phyloP scores from a whole-genome alignment of 2,113 vertebrate genomes.

The Ochotona princeps region DNA sequence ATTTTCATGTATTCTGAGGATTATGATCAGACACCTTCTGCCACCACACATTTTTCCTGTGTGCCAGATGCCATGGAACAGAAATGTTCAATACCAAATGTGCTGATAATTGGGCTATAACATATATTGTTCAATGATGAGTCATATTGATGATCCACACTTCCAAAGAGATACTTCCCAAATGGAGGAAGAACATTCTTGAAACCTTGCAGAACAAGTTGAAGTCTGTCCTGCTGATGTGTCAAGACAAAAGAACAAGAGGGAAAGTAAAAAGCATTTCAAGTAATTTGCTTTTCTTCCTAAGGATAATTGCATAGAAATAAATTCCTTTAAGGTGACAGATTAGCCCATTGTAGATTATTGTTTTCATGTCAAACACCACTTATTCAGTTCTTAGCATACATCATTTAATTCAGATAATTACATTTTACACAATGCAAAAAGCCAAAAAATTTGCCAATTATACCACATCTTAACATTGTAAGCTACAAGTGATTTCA shows the following conservation, averaged over 20 bases:
- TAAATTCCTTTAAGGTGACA: not conserved
- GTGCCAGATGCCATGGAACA: not conserved
- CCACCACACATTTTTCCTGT: not conserved
- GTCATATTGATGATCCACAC: not conserved
- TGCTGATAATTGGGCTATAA: not conserved
- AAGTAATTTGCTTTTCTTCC: not conserved
- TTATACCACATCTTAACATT: not conserved
- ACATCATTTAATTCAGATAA: conserved; percentile 34
- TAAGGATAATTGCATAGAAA: not conserved
- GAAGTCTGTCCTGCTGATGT: not conserved
- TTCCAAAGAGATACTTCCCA: not conserved
- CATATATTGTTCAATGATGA: too few relatives aligned
- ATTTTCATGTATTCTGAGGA: not conserved
- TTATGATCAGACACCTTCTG: not conserved
- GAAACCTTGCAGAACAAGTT: not conserved
- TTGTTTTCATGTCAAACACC: not conserved
- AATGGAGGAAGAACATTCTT: not conserved
- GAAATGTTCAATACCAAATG: not conserved
- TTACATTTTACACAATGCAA: conserved; percentile 3
- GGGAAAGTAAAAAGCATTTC: not conserved
- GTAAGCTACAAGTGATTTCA: conserved; percentile 31
- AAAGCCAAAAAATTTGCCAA: not conserved
- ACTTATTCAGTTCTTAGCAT: not conserved
- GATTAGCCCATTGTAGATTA: not conserved
- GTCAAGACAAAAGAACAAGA: conserved; percentile 6